phyloP scores from a whole-genome alignment of 2,113 vertebrate species.

The Antechinus flavipes region DNA sequence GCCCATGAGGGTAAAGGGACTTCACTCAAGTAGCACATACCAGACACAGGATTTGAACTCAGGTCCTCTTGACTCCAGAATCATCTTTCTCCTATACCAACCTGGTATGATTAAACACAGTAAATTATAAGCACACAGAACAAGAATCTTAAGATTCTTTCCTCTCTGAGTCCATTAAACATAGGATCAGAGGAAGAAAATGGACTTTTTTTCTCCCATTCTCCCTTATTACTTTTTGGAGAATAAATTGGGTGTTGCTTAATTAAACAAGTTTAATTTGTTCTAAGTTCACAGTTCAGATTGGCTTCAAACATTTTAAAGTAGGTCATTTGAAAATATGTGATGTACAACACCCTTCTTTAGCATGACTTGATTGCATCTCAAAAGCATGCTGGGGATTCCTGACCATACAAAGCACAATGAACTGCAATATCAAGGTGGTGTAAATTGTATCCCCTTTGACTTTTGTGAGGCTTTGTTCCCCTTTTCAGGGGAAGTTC shows the following conservation, averaged over 20 bases:
- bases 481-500: no score
- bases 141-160: not conserved
- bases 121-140: not conserved
- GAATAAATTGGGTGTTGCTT: constrained; percentile 82
- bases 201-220: not conserved
- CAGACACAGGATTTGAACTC: not conserved
- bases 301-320: constrained; percentile 83
- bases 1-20: not conserved
- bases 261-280: constrained; percentile 84
- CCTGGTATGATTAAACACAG: not conserved
- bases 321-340: constrained; percentile 80
- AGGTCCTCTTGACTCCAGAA: not conserved
- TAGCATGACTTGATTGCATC: constrained; percentile 80
- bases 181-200: constrained; percentile 56
- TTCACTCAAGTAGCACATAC: not conserved
- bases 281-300: constrained; percentile 77
- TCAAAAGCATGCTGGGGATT: constrained; percentile 81
- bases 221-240: constrained; percentile 62
- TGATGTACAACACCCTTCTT: constrained; percentile 73
- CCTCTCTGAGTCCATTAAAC: constrained; percentile 55
- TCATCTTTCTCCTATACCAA: not conserved
- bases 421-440: constrained; percentile 77
- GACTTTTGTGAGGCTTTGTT: no score
- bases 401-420: constrained; percentile 85
- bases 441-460: no score